These are phyloP conservation scores for Masnerella sp. DNA, from an alignment of 2,888 invertebrate genomes.

Conservation along the genomic window DNA sequence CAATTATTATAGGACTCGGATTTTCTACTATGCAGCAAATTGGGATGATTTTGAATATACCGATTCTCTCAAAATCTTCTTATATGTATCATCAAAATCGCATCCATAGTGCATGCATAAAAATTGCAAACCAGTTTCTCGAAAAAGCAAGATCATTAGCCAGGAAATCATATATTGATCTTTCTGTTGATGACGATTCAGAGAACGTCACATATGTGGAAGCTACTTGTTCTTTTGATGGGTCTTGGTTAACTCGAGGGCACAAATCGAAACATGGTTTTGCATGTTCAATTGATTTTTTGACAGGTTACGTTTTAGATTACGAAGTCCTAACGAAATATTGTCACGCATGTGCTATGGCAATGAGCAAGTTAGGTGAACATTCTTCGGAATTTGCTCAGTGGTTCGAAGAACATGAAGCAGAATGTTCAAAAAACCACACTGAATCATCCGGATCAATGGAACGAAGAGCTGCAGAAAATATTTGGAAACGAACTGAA, in stretches of 20 bases:
- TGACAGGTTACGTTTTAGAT: conserved; percentile 8
- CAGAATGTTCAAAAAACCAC: conserved; percentile 4
- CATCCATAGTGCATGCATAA: neutral
- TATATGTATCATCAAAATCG: neutral
- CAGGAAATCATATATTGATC: neutral
- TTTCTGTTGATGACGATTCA: conserved; percentile 1
- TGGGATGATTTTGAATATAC: conserved; percentile 3
- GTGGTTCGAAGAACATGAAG: conserved; percentile 1
- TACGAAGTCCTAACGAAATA: conserved; percentile 8
- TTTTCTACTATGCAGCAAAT: neutral
- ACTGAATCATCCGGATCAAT: conserved; percentile 16
- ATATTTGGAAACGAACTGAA: conserved; percentile 1
- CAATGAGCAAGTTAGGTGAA: neutral
- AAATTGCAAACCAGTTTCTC: conserved; percentile 6
- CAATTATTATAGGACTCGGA: neutral
- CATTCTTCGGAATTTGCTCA: conserved; percentile 5
- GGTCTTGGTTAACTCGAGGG: neutral
- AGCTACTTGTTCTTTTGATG: conserved; percentile 5
- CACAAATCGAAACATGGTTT: conserved; percentile 5
- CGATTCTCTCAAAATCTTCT: conserved; percentile 3
- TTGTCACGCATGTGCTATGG: conserved; percentile 6
- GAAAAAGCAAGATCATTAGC: conserved; percentile 8
- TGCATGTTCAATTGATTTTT: neutral
- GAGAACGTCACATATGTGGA: neutral
- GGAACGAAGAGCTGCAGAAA: conserved; percentile 6